A percentile compares a stretch with the other conserved stretches of the same genome.
These are phyloP conservation scores for Hemicordylus capensis DNA, from an alignment of 2,113 vertebrate species.

Conservation along the genomic window DNA sequence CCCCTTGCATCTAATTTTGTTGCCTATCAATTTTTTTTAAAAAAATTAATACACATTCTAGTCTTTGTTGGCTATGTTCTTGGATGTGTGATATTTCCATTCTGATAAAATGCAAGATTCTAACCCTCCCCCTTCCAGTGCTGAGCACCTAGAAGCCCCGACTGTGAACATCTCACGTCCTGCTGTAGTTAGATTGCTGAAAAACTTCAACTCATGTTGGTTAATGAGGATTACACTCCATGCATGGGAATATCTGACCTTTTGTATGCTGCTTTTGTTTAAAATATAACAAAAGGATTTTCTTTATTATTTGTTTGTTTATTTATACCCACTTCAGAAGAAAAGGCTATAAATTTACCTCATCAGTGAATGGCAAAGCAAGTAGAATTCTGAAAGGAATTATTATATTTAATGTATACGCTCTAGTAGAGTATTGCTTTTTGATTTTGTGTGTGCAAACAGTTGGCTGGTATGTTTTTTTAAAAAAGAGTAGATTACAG, in stretches of 20 bases:
- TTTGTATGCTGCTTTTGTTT: constrained; percentile 7
- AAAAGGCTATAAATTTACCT: neutral
- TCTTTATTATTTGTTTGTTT: no score
- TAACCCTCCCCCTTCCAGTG: neutral
- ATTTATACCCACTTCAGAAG: no score
- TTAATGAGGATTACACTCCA: neutral
- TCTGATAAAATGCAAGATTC: neutral
- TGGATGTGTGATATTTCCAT: neutral
- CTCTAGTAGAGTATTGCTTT: neutral
- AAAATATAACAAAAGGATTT: constrained; percentile 13
- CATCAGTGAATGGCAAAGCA: neutral
- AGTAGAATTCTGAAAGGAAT: neutral
- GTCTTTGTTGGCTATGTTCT: neutral
- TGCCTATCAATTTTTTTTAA: neutral
- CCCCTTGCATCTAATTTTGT: neutral
- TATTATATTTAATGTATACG: neutral
- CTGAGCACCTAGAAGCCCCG: neutral
- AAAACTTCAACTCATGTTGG: neutral
- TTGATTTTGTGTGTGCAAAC: neutral
- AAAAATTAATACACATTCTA: neutral
- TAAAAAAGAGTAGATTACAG: neutral
- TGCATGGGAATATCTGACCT: neutral
- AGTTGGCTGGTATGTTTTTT: neutral
- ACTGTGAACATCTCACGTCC: neutral
- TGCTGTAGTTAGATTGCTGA: neutral